Conservation (phyloP, 2,888 invertebrate genomes). For the Drosophila multiciliata region DNA sequence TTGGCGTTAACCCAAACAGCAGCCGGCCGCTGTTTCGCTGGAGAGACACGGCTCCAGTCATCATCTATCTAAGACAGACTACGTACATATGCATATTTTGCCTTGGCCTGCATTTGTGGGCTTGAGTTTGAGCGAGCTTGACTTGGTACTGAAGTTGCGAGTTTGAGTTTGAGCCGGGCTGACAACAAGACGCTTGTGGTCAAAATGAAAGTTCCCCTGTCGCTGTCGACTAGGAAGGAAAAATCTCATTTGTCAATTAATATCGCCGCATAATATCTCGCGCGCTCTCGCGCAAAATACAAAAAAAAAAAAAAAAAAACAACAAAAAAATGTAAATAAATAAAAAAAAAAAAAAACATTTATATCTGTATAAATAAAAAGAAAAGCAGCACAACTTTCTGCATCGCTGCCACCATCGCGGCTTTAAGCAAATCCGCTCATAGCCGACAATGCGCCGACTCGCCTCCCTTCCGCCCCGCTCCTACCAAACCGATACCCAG, state of each 20-base stretch:
- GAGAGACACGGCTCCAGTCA: conserved; percentile 25
- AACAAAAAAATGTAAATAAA: conserved; percentile 31
- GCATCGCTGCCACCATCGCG: conserved; percentile 58
- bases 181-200: conserved; percentile 75
- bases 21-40: conserved; percentile 29
- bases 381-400: conserved; percentile 78
- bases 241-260: conserved; percentile 83
- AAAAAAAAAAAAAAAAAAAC: conserved; percentile 8
- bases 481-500: background rate
- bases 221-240: conserved; percentile 80
- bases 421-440: conserved; percentile 75
- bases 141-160: conserved; percentile 7
- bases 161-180: conserved; percentile 55
- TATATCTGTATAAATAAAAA: conserved; percentile 33
- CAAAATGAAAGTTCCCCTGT: conserved; percentile 80
- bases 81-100: conserved; percentile 55
- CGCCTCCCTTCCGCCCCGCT: conserved; percentile 10
- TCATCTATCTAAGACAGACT: conserved; percentile 33
- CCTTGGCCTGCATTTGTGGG: conserved; percentile 75
- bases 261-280: conserved; percentile 80
- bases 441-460: conserved; percentile 31
- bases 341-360: conserved; percentile 17
- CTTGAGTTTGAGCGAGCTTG: conserved; percentile 29
- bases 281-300: conserved; percentile 30
- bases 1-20: conserved; percentile 63